Percentiles rank a stretch among this genome's conserved stretches.
These are phyloP conservation scores for Zygothrica quintamaculata DNA, from an alignment of 2,888 invertebrate species.

Conservation along the genomic window DNA sequence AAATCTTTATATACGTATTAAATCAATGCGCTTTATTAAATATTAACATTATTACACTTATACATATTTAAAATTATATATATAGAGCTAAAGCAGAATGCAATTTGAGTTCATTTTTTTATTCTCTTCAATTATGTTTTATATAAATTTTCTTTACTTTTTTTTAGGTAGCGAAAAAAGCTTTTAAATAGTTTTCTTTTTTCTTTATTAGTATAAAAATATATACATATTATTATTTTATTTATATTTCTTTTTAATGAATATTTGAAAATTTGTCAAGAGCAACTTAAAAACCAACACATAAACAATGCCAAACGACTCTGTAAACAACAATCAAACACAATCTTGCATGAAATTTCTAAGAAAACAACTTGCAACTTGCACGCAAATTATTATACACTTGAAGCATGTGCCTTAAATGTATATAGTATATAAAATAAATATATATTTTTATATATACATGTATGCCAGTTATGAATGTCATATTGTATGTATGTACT, in stretches of 20 bases:
- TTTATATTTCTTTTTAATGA: slow-evolving; percentile 21
- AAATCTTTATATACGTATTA: slow-evolving; percentile 51
- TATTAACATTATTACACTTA: slow-evolving; percentile 45
- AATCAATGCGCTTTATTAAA: slow-evolving; percentile 67
- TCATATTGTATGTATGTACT: too few relatives aligned
- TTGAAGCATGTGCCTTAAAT: too few relatives aligned
- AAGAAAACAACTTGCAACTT: slow-evolving; percentile 25
- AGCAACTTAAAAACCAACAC: slow-evolving; percentile 73
- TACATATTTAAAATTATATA: slow-evolving; percentile 53
- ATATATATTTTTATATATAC: neutral
- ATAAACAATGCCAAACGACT: slow-evolving; percentile 57
- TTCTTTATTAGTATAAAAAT: slow-evolving; percentile 16
- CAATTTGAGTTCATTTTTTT: slow-evolving; percentile 48
- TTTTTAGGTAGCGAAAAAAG: slow-evolving; percentile 42
- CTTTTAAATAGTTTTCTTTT: slow-evolving; percentile 36
- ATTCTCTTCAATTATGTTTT: slow-evolving; percentile 42
- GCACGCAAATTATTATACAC: too few relatives aligned
- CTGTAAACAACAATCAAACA: slow-evolving; percentile 39
- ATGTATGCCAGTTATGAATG: too few relatives aligned
- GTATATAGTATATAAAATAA: neutral
- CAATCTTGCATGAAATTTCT: slow-evolving; percentile 31
- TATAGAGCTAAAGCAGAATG: slow-evolving; percentile 62
- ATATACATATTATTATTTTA: slow-evolving; percentile 7
- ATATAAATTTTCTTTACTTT: slow-evolving; percentile 44
- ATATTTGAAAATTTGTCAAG: slow-evolving; percentile 54